These are phyloP conservation scores for Bellardia pandia DNA, from an alignment of 2,888 invertebrate genomes.

Conservation along the genomic window DNA sequence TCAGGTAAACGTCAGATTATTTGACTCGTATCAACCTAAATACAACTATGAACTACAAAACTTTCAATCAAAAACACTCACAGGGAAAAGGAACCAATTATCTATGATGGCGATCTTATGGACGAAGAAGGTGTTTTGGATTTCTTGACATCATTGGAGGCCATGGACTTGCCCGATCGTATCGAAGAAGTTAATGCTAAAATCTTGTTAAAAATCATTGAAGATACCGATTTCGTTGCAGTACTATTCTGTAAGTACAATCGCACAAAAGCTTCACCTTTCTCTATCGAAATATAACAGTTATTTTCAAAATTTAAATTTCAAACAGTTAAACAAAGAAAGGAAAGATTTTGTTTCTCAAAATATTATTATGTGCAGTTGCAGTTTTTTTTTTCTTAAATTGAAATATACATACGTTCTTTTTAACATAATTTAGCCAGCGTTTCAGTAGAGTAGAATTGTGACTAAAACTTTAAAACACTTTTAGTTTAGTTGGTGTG, in stretches of 20 bases:
- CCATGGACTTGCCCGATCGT: slow-evolving; percentile 96
- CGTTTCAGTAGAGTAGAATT: slow-evolving; percentile 69
- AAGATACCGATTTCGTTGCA: slow-evolving; percentile 95
- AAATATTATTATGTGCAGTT: slow-evolving; percentile 79
- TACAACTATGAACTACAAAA: neutral
- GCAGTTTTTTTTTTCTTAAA: slow-evolving; percentile 79
- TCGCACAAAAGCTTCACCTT: slow-evolving; percentile 52
- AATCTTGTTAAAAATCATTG: slow-evolving; percentile 94
- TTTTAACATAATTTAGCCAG: slow-evolving; percentile 40
- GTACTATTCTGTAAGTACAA: slow-evolving; percentile 96
- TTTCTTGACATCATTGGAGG: slow-evolving; percentile 96
- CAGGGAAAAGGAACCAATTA: slow-evolving; percentile 97
- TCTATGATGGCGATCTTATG: slow-evolving; percentile 98
- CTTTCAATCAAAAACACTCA: neutral
- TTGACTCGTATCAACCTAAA: neutral
- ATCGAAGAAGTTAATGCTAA: slow-evolving; percentile 97
- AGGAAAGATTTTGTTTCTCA: slow-evolving; percentile 1
- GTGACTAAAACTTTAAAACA: slow-evolving; percentile 74
- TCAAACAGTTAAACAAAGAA: slow-evolving; percentile 1
- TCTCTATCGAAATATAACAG: slow-evolving; percentile 48
- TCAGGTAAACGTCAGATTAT: slow-evolving; percentile 84
- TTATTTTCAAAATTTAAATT: slow-evolving; percentile 7
- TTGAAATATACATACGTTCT: neutral
- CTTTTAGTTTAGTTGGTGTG: neutral
- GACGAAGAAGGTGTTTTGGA: slow-evolving; percentile 97